phyloP scores from a whole-genome alignment of 92 coral and sea anemone genomes.

The Metridium senile region DNA sequence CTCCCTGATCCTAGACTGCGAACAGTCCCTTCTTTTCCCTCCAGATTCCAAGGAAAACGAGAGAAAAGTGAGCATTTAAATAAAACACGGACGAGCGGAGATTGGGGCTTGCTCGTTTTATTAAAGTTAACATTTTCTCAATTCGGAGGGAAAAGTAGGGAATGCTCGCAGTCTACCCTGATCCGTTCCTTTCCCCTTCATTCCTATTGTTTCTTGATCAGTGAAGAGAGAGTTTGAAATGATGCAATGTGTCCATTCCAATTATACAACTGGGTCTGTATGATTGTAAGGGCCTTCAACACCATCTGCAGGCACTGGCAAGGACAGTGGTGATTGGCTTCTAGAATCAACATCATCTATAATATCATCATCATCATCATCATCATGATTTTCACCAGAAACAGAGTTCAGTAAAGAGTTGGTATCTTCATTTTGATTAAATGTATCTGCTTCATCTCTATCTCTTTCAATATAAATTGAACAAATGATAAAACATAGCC shows the following conservation, averaged over 20 bases:
- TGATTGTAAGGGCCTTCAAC: not conserved
- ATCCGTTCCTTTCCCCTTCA: no score
- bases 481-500: conserved; percentile 82
- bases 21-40: no score
- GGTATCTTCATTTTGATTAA: conserved; percentile 55
- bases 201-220: not conserved
- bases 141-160: no score
- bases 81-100: no score
- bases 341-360: conserved; percentile 21
- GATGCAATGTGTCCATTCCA: not conserved
- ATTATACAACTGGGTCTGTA: not conserved
- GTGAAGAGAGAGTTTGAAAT: not conserved
- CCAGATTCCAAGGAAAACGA: no score
- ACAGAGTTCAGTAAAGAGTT: conserved; percentile 49
- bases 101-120: no score
- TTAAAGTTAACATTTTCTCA: no score
- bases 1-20: no score
- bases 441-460: conserved; percentile 61
- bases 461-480: conserved; percentile 74
- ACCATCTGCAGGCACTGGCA: conserved; percentile 5
- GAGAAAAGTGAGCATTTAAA: no score
- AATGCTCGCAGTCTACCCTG: no score
- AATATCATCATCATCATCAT: conserved; percentile 17
- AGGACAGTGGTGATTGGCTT: not conserved
- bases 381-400: conserved; percentile 28